phyloP scores from a whole-genome alignment of 2,113 vertebrate genomes.

The Gobio gobio region DNA sequence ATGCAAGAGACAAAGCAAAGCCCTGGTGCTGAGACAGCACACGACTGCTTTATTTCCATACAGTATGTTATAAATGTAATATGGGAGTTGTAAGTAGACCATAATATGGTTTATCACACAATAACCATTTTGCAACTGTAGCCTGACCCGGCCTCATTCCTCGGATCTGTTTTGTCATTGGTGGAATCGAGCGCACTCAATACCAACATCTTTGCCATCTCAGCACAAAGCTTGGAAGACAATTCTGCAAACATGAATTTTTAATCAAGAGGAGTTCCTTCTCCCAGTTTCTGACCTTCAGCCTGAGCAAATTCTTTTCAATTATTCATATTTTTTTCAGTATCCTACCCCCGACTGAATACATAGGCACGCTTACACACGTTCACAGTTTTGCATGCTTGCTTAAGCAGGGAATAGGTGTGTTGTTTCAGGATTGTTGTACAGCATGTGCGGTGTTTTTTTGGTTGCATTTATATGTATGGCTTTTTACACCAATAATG shows the following conservation, averaged over 20 bases:
- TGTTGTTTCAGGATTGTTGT: not conserved
- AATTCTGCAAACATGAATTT: slow-evolving; percentile 79
- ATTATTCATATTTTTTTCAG: slow-evolving; percentile 76
- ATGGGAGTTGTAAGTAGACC: not conserved
- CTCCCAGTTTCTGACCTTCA: slow-evolving; percentile 75
- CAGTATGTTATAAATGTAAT: not conserved
- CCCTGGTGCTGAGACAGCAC: not conserved
- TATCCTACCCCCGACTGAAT: slow-evolving; percentile 51
- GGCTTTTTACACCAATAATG: not conserved
- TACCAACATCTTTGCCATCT: slow-evolving; percentile 60
- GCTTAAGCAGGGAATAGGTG: slow-evolving; percentile 27
- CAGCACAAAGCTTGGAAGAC: slow-evolving; percentile 65
- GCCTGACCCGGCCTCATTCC: slow-evolving; percentile 24
- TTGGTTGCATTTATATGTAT: not conserved
- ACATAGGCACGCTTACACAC: slow-evolving; percentile 41
- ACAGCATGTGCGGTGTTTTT: not conserved
- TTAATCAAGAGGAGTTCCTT: slow-evolving; percentile 71
- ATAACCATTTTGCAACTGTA: slow-evolving; percentile 27
- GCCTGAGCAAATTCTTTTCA: slow-evolving; percentile 77
- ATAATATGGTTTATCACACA: slow-evolving; percentile 31
- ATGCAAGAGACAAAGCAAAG: not conserved
- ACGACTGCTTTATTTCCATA: not conserved
- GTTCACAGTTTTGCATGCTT: slow-evolving; percentile 41
- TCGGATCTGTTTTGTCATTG: slow-evolving; percentile 50
- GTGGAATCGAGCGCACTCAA: slow-evolving; percentile 55